Conservation (phyloP, 2,888 invertebrate species). For the Drosophila phalerata region DNA sequence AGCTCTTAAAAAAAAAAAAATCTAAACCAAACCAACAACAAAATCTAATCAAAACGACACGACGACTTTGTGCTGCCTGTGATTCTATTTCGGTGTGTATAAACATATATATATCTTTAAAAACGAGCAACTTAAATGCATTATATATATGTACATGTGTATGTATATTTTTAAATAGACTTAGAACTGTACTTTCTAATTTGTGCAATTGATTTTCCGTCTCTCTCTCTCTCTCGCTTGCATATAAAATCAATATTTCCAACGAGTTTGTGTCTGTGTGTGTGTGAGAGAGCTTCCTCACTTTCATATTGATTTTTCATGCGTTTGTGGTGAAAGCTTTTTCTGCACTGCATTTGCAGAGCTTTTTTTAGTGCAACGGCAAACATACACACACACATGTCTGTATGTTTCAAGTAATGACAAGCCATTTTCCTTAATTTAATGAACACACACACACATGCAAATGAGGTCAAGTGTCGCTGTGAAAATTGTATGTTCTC, state of each 20-base stretch:
- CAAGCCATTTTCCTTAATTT: conserved; percentile 66
- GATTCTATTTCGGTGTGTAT: conserved; percentile 82
- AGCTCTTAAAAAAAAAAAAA: conserved; percentile 53
- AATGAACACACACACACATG: conserved; percentile 55
- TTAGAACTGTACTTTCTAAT: conserved; percentile 78
- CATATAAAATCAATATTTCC: conserved; percentile 78
- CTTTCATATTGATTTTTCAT: conserved; percentile 78
- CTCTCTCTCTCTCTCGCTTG: conserved; percentile 48
- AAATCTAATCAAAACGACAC: conserved; percentile 73
- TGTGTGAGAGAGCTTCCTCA: conserved; percentile 48
- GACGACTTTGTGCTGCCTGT: conserved; percentile 81
- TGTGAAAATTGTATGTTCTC: conserved; percentile 63
- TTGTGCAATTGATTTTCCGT: conserved; percentile 52
- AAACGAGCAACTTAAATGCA: conserved; percentile 58
- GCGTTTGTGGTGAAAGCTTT: conserved; percentile 66
- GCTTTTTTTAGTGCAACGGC: conserved; percentile 66
- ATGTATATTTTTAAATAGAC: conserved; percentile 54
- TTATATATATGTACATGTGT: conserved; percentile 27
- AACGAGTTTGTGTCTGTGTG: conserved; percentile 34
- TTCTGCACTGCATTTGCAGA: conserved; percentile 47
- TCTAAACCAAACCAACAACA: conserved; percentile 63
- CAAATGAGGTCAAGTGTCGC: conserved; percentile 81
- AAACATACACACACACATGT: conserved; percentile 12
- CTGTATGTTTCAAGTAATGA: conserved; percentile 51
- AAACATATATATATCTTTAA: too few relatives aligned